A percentile compares a stretch with the other conserved stretches of the same genome.
These are phyloP conservation scores for Micrasema minimum DNA, from an alignment of 1,140 invertebrate genomes.

Conservation along the genomic window DNA sequence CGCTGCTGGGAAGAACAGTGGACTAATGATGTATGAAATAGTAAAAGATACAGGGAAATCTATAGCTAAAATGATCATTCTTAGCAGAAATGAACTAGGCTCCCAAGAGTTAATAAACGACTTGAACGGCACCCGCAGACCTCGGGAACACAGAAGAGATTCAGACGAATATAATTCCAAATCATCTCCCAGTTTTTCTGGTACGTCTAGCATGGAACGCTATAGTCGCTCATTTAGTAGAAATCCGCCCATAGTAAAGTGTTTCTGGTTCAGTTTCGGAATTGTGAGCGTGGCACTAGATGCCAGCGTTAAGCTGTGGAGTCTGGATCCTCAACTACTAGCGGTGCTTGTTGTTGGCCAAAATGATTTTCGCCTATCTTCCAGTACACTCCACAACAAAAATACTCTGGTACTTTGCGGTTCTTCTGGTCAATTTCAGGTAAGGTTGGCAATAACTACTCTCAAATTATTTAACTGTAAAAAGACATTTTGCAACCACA, in stretches of 20 bases:
- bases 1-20: constrained; percentile 33
- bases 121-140: constrained; percentile 12
- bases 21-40: constrained; percentile 44
- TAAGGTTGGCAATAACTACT: too few species aligned
- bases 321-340: constrained; percentile 21
- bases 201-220: constrained; percentile 1
- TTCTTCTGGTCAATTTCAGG: constrained; percentile 40
- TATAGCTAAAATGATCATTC: constrained; percentile 41
- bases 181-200: constrained; percentile 36
- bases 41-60: constrained; percentile 13
- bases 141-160: not conserved
- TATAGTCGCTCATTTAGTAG: constrained; percentile 2
- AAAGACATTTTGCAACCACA: too few species aligned
- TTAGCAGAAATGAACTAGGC: constrained; percentile 29
- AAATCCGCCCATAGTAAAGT: constrained; percentile 41
- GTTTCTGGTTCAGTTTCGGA: constrained; percentile 33
- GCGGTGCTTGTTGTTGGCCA: constrained; percentile 24
- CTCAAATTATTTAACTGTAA: too few species aligned
- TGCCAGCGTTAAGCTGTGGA: constrained; percentile 46
- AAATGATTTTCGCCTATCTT: constrained; percentile 34
- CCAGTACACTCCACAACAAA: constrained; percentile 35
- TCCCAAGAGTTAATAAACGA: constrained; percentile 46
- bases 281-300: constrained; percentile 40
- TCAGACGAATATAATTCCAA: constrained; percentile 6
- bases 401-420: constrained; percentile 34